Evolutionary conservation across 1,140 invertebrate species (phyloP).

Genomic region (Drosophila watanabei): DNA sequence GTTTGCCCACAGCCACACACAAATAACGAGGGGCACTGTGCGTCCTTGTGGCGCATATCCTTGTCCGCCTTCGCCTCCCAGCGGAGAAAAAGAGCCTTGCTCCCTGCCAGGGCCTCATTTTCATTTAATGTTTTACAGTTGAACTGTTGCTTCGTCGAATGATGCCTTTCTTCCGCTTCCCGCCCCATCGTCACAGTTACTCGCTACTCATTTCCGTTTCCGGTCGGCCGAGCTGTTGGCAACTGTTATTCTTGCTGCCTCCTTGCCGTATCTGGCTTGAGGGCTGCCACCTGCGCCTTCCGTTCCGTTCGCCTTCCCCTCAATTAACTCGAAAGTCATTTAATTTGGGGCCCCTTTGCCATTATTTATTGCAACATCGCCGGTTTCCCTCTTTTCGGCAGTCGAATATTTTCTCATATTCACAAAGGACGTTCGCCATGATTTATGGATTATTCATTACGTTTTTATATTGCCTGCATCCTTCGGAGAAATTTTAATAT

Average conservation of each 20-base stretch:
- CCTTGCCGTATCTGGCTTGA: slow-evolving; percentile 24
- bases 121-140: slow-evolving; percentile 83
- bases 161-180: slow-evolving; percentile 10
- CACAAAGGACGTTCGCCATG: slow-evolving; percentile 7
- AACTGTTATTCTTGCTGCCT: slow-evolving; percentile 33
- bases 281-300: slow-evolving; percentile 48
- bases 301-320: slow-evolving; percentile 8
- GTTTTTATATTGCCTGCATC: neutral
- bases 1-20: slow-evolving; percentile 62
- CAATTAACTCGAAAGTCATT: slow-evolving; percentile 50
- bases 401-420: slow-evolving; percentile 28
- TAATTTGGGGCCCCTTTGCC: slow-evolving; percentile 21
- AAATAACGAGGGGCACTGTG: slow-evolving; percentile 26
- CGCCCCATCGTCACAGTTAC: slow-evolving; percentile 52
- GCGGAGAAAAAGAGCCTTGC: neutral
- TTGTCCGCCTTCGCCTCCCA: slow-evolving; percentile 13
- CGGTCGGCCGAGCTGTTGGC: slow-evolving; percentile 53
- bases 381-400: neutral
- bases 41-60: slow-evolving; percentile 34
- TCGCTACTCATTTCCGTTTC: slow-evolving; percentile 81
- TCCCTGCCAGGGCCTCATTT: slow-evolving; percentile 59
- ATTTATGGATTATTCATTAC: slow-evolving; percentile 13
- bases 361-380: slow-evolving; percentile 45
- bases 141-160: slow-evolving; percentile 72
- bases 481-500: neutral